Conservation (phyloP, 2,888 invertebrate species). For the Heterodera filipjevi region DNA sequence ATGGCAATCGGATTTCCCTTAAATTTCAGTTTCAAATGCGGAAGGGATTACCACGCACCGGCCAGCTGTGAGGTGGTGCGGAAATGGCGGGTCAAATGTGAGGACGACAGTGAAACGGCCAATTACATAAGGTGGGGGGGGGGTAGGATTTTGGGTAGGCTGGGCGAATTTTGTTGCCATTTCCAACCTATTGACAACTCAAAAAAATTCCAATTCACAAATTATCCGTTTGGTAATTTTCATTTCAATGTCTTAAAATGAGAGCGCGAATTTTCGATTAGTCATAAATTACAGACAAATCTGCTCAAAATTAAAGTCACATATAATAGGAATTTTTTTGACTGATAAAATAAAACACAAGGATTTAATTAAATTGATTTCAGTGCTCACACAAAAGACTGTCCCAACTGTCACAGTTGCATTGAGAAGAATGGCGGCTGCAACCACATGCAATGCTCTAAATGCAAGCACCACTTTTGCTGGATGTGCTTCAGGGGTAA, state of each 20-base stretch:
- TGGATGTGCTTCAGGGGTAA: slow-evolving; percentile 92
- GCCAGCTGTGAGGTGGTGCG: slow-evolving; percentile 93
- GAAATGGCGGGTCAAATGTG: slow-evolving; percentile 98
- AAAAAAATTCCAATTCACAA: not conserved
- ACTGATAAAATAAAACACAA: too few relatives aligned
- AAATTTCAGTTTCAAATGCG: slow-evolving; percentile 78
- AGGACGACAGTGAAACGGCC: slow-evolving; percentile 98
- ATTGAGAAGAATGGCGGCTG: slow-evolving; percentile 99
- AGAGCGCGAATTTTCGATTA: too few relatives aligned
- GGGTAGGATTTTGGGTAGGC: not conserved
- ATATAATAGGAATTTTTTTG: too few relatives aligned
- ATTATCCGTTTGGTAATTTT: not conserved
- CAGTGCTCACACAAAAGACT: slow-evolving; percentile 75
- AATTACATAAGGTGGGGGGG: slow-evolving; percentile 82
- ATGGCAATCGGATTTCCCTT: too few relatives aligned
- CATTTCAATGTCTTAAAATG: too few relatives aligned
- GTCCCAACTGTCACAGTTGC: slow-evolving; percentile 98
- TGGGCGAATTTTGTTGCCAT: not conserved
- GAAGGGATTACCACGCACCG: slow-evolving; percentile 95
- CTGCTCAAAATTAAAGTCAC: too few relatives aligned
- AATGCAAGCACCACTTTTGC: slow-evolving; percentile 95
- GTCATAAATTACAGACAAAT: too few relatives aligned
- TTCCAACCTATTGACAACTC: not conserved
- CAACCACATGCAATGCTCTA: slow-evolving; percentile 83
- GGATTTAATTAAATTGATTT: slow-evolving; percentile 31